Percentiles rank a stretch among this genome's conserved stretches.
These are phyloP conservation scores for Hyperoplus immaculatus DNA, from an alignment of 2,797 vertebrate species.

Conservation along the genomic window DNA sequence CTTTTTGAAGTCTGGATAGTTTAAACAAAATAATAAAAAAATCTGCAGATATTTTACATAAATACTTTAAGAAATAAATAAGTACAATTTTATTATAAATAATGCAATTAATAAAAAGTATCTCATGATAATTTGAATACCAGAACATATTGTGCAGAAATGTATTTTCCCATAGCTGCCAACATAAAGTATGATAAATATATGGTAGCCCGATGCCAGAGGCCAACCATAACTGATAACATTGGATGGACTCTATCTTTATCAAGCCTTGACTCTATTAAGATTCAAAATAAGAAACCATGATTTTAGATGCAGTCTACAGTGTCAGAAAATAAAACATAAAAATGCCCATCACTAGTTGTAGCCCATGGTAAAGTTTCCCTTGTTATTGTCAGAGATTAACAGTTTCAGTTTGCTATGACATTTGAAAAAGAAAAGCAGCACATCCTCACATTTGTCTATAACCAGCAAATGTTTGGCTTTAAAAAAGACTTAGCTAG, in stretches of 20 bases:
- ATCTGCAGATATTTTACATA: not conserved
- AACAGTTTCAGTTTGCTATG: too few relatives aligned
- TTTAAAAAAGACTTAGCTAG: too few relatives aligned
- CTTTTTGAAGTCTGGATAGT: not conserved
- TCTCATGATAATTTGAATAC: not conserved
- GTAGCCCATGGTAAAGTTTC: too few relatives aligned
- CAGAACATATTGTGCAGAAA: not conserved
- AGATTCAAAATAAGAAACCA: too few relatives aligned
- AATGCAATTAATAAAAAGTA: not conserved
- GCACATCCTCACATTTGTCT: not conserved
- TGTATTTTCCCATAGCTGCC: not conserved
- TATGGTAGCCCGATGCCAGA: not conserved
- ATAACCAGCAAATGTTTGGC: not conserved
- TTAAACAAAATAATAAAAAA: not conserved
- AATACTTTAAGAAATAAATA: not conserved
- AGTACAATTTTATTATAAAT: not conserved
- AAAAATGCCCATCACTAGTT: too few relatives aligned
- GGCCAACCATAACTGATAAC: too few relatives aligned
- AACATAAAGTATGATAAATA: not conserved
- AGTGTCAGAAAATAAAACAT: too few relatives aligned
- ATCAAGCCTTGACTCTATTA: too few relatives aligned
- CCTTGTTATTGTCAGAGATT: too few relatives aligned
- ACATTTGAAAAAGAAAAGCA: too few relatives aligned
- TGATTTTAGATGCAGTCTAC: too few relatives aligned
- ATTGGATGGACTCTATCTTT: too few relatives aligned